A percentile compares a stretch with the other conserved stretches of the same genome.
These are phyloP conservation scores for Bibio marci DNA, from an alignment of 2,888 invertebrate genomes.

Conservation along the genomic window DNA sequence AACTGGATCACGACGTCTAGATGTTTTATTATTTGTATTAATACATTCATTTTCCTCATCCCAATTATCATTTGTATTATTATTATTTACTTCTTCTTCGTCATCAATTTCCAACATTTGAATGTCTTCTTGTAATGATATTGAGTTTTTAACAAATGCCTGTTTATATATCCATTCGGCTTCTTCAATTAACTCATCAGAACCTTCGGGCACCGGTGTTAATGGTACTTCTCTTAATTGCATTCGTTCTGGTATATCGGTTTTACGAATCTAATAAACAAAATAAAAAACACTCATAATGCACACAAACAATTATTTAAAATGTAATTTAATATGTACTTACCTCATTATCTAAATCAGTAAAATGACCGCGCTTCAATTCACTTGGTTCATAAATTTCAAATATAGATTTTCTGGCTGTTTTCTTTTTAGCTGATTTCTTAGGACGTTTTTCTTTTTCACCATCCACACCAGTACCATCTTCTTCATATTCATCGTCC, in stretches of 20 bases:
- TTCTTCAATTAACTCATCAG: conserved; percentile 80
- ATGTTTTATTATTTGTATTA: too few relatives aligned
- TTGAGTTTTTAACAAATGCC: conserved; percentile 70
- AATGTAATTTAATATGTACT: conserved; percentile 6
- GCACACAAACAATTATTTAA: too few relatives aligned
- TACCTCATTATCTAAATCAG: conserved; percentile 76
- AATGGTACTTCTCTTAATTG: conserved; percentile 79
- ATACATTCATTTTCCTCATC: conserved; percentile 23
- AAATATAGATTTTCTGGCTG: conserved; percentile 71
- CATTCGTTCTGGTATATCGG: conserved; percentile 84
- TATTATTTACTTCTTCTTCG: conserved; percentile 6
- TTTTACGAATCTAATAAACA: conserved; percentile 49
- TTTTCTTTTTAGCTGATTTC: conserved; percentile 57
- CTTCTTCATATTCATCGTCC: conserved; percentile 61
- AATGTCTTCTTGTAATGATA: conserved; percentile 57
- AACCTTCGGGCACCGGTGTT: conserved; percentile 62
- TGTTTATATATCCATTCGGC: conserved; percentile 96
- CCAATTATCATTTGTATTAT: conserved; percentile 19
- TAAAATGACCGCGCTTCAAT: conserved; percentile 88
- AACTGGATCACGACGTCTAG: conserved; percentile 45
- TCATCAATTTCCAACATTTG: background rate
- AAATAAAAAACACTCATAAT: background rate
- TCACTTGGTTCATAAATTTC: conserved; percentile 97
- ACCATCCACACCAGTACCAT: conserved; percentile 44
- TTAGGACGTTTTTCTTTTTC: conserved; percentile 46